phyloP scores from a whole-genome alignment of 2,888 invertebrate species.

The Creontiades dilutus region DNA sequence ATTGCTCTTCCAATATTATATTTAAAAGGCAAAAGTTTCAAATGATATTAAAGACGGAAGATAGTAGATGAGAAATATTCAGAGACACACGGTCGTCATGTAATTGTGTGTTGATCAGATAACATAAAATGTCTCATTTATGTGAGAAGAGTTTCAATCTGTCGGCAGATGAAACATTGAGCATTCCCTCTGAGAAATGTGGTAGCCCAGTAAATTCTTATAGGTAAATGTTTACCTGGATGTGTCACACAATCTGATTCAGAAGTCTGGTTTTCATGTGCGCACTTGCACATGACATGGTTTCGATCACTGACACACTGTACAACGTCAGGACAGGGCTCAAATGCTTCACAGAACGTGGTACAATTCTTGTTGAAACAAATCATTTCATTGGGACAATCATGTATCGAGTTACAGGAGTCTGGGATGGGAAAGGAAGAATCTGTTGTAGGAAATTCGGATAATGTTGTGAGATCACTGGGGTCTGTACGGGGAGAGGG shows the following conservation, averaged over 20 bases:
- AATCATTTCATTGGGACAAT: slow-evolving; percentile 79
- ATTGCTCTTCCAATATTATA: neutral
- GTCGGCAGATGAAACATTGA: slow-evolving; percentile 48
- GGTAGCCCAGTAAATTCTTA: slow-evolving; percentile 43
- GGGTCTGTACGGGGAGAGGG: neutral
- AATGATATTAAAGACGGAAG: slow-evolving; percentile 14
- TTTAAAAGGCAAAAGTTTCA: slow-evolving; percentile 1
- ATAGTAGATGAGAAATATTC: slow-evolving; percentile 14
- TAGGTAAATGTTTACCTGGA: slow-evolving; percentile 81
- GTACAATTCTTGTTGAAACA: slow-evolving; percentile 80
- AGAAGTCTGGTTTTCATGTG: slow-evolving; percentile 78
- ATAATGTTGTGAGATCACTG: neutral
- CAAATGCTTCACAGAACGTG: slow-evolving; percentile 80
- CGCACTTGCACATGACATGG: slow-evolving; percentile 82
- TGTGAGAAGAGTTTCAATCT: slow-evolving; percentile 55
- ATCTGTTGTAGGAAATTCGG: neutral
- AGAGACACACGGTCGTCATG: slow-evolving; percentile 63
- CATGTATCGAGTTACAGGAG: slow-evolving; percentile 76
- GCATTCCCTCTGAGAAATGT: slow-evolving; percentile 52
- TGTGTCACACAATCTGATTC: slow-evolving; percentile 81
- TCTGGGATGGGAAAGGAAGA: neutral
- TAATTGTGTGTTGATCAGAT: slow-evolving; percentile 46
- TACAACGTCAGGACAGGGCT: slow-evolving; percentile 79
- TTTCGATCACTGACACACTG: slow-evolving; percentile 81
- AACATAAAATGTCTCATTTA: slow-evolving; percentile 26